A percentile compares a stretch with the other conserved stretches of the same genome.
phyloP scores from a whole-genome alignment of 2,113 vertebrate species.

The Dicrurus megarhynchus region DNA sequence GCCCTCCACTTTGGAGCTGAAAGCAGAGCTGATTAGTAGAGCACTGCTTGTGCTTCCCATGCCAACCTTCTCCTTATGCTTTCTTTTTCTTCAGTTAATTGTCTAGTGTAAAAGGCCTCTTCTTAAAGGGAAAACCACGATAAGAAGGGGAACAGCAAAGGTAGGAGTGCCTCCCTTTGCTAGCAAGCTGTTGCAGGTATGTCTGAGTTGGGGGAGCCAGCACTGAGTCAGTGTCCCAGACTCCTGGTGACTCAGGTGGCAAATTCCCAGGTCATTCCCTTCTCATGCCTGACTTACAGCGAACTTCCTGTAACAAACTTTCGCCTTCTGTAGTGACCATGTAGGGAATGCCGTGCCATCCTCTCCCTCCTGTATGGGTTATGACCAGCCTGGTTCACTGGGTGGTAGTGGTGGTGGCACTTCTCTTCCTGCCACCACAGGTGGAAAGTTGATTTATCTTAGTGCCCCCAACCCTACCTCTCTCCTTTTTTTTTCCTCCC shows the following conservation, averaged over 20 bases:
- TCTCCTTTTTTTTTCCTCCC: neutral
- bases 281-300: neutral
- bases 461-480: neutral
- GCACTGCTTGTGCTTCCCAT: neutral
- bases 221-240: neutral
- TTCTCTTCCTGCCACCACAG: neutral
- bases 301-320: neutral
- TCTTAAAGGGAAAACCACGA: neutral
- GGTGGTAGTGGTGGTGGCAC: neutral
- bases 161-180: neutral
- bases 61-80: neutral
- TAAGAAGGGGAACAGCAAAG: neutral
- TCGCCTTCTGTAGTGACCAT: accelerated
- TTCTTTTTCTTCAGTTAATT: neutral
- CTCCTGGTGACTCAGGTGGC: constrained; percentile 18
- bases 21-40: neutral
- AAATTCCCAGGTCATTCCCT: neutral
- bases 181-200: neutral
- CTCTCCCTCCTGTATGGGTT: accelerated
- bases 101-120: neutral
- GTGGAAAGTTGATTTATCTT: neutral
- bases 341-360: neutral
- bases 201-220: neutral
- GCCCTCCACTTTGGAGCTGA: neutral
- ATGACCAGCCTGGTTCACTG: neutral